Evolutionary conservation across 1,140 invertebrate species (phyloP).

Genomic region (Diabrotica undecimpunctata): DNA sequence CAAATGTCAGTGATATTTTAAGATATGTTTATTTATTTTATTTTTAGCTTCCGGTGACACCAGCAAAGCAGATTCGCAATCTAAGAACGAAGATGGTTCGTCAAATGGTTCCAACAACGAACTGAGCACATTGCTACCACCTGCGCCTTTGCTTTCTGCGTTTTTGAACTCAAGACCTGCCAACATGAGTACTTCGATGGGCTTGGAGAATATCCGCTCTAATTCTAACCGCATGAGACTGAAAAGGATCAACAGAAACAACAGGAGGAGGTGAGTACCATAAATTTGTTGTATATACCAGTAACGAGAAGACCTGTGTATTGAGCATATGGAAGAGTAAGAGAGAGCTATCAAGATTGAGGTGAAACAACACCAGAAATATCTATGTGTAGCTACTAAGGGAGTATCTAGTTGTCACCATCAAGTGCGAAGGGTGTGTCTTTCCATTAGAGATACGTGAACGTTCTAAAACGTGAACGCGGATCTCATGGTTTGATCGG

Average conservation of each 20-base stretch:
- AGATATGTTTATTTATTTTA: too few species aligned
- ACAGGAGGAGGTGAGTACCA: slow-evolving; percentile 11
- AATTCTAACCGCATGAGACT: slow-evolving; percentile 15
- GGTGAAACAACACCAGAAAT: too few species aligned
- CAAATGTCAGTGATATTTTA: too few species aligned
- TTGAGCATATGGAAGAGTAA: too few species aligned
- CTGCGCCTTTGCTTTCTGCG: slow-evolving; percentile 59
- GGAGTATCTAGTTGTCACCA: too few species aligned
- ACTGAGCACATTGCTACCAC: slow-evolving; percentile 56
- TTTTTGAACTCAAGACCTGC: slow-evolving; percentile 57
- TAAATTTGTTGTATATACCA: background rate
- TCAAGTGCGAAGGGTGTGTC: too few species aligned
- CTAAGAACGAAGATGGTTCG: slow-evolving; percentile 42
- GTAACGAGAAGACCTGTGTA: too few species aligned
- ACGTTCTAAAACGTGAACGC: too few species aligned
- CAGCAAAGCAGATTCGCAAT: slow-evolving; percentile 11
- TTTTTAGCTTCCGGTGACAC: background rate
- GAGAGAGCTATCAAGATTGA: too few species aligned
- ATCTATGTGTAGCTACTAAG: too few species aligned
- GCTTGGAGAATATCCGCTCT: background rate
- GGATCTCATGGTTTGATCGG: too few species aligned
- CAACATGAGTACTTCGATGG: slow-evolving; percentile 3
- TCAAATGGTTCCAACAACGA: slow-evolving; percentile 62
- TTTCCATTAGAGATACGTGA: too few species aligned
- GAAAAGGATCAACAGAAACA: slow-evolving; percentile 11